Percentiles rank a stretch among this genome's conserved stretches.
Conservation (phyloP, 2,113 vertebrate genomes). For the Hyperoodon ampullatus region DNA sequence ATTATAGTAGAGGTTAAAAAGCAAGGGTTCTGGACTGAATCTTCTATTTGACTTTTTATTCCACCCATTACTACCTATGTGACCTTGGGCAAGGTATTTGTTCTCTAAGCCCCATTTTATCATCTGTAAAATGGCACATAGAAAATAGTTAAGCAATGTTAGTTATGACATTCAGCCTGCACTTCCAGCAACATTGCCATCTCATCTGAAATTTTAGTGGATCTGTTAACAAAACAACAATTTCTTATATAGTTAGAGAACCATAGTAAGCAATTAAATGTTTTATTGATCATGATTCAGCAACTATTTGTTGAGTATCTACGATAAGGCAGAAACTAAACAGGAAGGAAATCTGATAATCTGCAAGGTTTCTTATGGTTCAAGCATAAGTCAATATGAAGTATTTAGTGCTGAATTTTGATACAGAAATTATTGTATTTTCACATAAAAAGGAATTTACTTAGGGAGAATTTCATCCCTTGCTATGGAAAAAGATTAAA, state of each 20-base stretch:
- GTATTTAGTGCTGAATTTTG: neutral
- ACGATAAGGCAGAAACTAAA: neutral
- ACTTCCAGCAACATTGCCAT: neutral
- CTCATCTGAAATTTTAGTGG: neutral
- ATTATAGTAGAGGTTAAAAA: neutral
- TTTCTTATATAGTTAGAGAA: neutral
- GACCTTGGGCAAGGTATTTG: neutral
- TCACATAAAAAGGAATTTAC: neutral
- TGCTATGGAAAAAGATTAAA: neutral
- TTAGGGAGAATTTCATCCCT: neutral
- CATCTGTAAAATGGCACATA: neutral
- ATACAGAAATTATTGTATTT: neutral
- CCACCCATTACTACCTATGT: neutral
- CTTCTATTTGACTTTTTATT: neutral
- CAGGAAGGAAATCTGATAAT: neutral
- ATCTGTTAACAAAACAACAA: neutral
- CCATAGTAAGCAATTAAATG: neutral
- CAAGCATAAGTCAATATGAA: neutral
- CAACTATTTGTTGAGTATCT: neutral
- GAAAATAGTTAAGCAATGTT: neutral
- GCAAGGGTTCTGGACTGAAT: neutral
- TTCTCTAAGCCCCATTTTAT: neutral
- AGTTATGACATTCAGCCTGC: neutral
- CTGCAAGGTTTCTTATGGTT: neutral
- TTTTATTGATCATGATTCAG: neutral